A percentile compares a stretch with the other conserved stretches of the same genome.
Conservation (phyloP, 2,888 invertebrate genomes). For the Pristionchus maxplancki region DNA sequence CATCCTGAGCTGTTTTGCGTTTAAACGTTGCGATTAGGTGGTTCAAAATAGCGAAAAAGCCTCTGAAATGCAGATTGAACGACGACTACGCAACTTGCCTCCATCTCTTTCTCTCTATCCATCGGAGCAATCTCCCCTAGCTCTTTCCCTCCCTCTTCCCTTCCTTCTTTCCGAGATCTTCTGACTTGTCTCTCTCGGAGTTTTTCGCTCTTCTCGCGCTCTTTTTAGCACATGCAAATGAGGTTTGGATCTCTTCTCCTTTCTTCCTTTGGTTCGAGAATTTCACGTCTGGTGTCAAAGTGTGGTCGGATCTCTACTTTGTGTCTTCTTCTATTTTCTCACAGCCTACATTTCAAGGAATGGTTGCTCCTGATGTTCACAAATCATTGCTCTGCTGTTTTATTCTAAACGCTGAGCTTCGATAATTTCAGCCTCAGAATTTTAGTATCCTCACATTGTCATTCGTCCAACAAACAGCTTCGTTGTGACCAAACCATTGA, state of each 20-base stretch:
- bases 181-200: conserved; percentile 42
- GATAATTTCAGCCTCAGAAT: too few species aligned
- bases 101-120: not conserved
- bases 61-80: not conserved
- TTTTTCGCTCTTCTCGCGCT: not conserved
- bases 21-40: not conserved
- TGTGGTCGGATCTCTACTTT: not conserved
- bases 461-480: too few species aligned
- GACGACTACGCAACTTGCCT: not conserved
- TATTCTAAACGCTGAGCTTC: too few species aligned
- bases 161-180: conserved; percentile 1
- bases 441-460: too few species aligned
- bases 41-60: not conserved
- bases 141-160: not conserved
- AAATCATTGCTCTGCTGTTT: too few species aligned
- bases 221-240: conserved; percentile 5
- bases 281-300: not conserved
- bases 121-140: not conserved
- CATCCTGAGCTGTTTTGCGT: not conserved
- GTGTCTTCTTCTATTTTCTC: too few species aligned
- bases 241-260: not conserved
- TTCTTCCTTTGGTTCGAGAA: not conserved
- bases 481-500: too few species aligned
- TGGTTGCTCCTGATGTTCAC: too few species aligned
- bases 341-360: too few species aligned